phyloP scores from a whole-genome alignment of 2,797 vertebrate species.

The Selene dorsalis region DNA sequence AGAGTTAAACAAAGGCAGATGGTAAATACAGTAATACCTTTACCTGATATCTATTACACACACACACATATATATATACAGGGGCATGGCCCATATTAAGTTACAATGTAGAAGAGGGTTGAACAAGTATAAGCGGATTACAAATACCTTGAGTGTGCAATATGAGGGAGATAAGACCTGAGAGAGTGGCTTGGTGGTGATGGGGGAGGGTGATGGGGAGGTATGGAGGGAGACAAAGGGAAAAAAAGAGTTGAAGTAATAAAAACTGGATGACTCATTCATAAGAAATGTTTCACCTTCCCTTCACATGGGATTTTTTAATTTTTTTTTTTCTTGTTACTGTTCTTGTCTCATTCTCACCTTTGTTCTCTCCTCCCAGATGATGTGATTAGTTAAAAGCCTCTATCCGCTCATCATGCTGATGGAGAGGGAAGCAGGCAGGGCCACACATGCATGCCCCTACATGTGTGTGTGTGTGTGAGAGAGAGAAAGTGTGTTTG shows the following conservation, averaged over 20 bases:
- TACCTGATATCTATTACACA: constrained; percentile 60
- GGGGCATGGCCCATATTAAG: constrained; percentile 56
- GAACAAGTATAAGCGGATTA: constrained; percentile 78
- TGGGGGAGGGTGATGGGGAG: constrained; percentile 5
- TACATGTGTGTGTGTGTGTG: not conserved
- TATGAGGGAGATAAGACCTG: constrained; percentile 67
- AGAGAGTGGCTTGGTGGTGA: constrained; percentile 24
- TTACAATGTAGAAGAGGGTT: constrained; percentile 71
- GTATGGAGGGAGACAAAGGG: constrained; percentile 49
- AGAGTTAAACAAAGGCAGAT: constrained; percentile 34
- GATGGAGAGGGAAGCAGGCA: constrained; percentile 46
- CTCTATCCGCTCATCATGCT: constrained; percentile 48
- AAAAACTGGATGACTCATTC: constrained; percentile 61
- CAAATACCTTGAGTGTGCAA: constrained; percentile 75
- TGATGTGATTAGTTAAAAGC: constrained; percentile 76
- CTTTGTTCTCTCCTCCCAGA: constrained; percentile 53
- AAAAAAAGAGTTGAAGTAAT: constrained; percentile 31
- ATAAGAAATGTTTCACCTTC: constrained; percentile 58
- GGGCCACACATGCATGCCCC: constrained; percentile 6
- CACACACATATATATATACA: constrained; percentile 39
- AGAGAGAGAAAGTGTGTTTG: constrained; percentile 8
- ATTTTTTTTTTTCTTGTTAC: constrained; percentile 30
- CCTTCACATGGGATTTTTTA: constrained; percentile 44
- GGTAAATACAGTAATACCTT: constrained; percentile 55
- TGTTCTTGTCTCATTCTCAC: constrained; percentile 19